Percentiles rank a stretch among this genome's conserved stretches.
These are phyloP conservation scores for Steatornis caripensis DNA, from an alignment of 2,113 vertebrate species.

Conservation along the genomic window DNA sequence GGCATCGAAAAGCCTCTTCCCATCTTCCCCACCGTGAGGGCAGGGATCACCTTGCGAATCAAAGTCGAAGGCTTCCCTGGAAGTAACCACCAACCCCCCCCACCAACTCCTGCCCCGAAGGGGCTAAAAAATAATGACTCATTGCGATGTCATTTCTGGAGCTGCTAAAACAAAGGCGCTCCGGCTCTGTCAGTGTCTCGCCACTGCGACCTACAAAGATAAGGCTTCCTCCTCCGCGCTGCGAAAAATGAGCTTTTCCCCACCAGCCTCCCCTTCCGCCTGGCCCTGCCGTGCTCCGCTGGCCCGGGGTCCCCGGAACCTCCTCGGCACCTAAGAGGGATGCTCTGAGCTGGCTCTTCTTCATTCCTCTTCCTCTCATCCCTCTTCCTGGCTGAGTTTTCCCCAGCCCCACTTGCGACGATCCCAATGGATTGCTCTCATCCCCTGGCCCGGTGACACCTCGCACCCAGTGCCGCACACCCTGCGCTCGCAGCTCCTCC, in stretches of 20 bases:
- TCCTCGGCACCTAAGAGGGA: accelerated
- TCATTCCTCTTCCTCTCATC: not conserved
- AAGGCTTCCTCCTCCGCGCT: not conserved
- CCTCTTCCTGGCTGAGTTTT: not conserved
- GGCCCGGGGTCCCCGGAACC: accelerated
- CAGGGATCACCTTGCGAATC: not conserved
- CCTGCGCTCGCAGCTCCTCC: accelerated
- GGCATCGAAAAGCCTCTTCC: not conserved
- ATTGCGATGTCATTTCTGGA: constrained; percentile 7
- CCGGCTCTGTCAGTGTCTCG: not conserved
- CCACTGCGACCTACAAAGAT: not conserved
- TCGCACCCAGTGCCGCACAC: accelerated
- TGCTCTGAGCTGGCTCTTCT: not conserved
- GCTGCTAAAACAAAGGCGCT: constrained; percentile 1
- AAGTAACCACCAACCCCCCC: not conserved
- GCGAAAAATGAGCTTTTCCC: not conserved
- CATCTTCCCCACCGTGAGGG: not conserved
- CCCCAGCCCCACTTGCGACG: accelerated
- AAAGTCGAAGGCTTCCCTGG: not conserved
- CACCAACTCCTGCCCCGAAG: not conserved
- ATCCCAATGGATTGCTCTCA: not conserved
- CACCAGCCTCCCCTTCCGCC: not conserved
- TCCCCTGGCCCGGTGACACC: not conserved
- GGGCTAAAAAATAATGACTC: constrained; percentile 7
- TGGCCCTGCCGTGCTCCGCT: accelerated